phyloP scores from a whole-genome alignment of 2,797 vertebrate genomes.

The Hyperoplus immaculatus region DNA sequence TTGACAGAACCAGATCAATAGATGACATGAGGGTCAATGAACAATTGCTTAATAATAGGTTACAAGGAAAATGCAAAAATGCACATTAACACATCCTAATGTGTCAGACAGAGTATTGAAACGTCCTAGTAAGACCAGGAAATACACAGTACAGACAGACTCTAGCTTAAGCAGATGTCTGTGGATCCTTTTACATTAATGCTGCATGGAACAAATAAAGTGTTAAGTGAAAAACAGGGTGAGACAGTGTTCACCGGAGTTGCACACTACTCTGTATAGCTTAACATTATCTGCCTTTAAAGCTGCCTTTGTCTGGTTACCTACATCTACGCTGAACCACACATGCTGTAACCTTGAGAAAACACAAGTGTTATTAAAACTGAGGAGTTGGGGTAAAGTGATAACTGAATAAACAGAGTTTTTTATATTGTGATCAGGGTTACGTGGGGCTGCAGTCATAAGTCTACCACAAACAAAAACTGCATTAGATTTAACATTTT shows the following conservation, averaged over 20 bases:
- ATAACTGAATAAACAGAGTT: background rate
- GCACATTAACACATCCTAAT: constrained; percentile 1
- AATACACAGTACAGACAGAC: background rate
- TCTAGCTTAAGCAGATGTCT: background rate
- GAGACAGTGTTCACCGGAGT: background rate
- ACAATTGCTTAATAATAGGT: constrained; percentile 19
- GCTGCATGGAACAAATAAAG: background rate
- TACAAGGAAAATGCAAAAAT: constrained; percentile 3
- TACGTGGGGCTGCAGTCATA: background rate
- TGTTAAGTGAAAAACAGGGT: background rate
- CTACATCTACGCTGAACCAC: background rate
- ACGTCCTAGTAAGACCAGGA: too few species aligned
- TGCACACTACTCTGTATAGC: background rate
- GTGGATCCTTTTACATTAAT: background rate
- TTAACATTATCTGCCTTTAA: background rate
- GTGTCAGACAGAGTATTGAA: background rate
- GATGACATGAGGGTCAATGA: constrained; percentile 38
- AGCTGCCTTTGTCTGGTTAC: background rate
- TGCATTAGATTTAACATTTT: background rate
- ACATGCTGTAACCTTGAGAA: background rate
- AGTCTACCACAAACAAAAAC: background rate
- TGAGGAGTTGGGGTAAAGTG: background rate
- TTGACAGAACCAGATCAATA: constrained; percentile 42
- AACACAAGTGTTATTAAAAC: background rate
- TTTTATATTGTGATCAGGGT: background rate